These are phyloP conservation scores for Austrofundulus limnaeus DNA, from an alignment of 2,113 vertebrate species.

Conservation along the genomic window DNA sequence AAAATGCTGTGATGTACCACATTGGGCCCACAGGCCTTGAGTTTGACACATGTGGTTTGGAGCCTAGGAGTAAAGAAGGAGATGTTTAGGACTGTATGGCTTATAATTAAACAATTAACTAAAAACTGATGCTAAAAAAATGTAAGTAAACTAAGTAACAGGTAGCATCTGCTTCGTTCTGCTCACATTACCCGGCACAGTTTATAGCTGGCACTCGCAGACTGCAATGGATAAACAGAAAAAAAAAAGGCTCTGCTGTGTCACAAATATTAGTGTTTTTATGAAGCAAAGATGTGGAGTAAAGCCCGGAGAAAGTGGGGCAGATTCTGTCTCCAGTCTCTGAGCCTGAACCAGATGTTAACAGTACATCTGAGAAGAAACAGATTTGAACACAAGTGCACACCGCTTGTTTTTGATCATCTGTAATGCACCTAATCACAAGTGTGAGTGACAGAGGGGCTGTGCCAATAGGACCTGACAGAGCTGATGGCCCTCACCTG, in stretches of 20 bases:
- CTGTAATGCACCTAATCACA: conserved; percentile 56
- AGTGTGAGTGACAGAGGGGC: conserved; percentile 56
- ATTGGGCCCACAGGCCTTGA: too few relatives aligned
- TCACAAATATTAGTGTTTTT: not conserved
- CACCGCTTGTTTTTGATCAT: conserved; percentile 38
- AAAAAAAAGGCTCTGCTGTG: not conserved
- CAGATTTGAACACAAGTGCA: conserved; percentile 11
- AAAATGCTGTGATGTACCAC: too few relatives aligned
- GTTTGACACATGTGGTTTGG: too few relatives aligned
- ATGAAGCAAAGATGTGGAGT: not conserved
- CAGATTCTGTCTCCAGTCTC: not conserved
- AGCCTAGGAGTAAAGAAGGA: too few relatives aligned
- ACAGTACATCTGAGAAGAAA: conserved; percentile 1
- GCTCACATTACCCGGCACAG: too few relatives aligned
- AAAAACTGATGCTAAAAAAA: too few relatives aligned
- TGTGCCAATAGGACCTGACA: conserved; percentile 57
- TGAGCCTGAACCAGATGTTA: not conserved
- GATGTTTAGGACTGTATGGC: too few relatives aligned
- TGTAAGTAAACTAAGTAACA: too few relatives aligned
- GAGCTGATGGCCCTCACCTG: conserved; percentile 59
- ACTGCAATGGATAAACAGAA: too few relatives aligned
- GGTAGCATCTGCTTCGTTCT: too few relatives aligned
- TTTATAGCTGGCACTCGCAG: too few relatives aligned
- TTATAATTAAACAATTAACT: too few relatives aligned
- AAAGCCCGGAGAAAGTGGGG: not conserved